Base-by-base conservation (phyloP, 2,888 invertebrate species). In the Spatulosminthurus flaviceps region DNA sequence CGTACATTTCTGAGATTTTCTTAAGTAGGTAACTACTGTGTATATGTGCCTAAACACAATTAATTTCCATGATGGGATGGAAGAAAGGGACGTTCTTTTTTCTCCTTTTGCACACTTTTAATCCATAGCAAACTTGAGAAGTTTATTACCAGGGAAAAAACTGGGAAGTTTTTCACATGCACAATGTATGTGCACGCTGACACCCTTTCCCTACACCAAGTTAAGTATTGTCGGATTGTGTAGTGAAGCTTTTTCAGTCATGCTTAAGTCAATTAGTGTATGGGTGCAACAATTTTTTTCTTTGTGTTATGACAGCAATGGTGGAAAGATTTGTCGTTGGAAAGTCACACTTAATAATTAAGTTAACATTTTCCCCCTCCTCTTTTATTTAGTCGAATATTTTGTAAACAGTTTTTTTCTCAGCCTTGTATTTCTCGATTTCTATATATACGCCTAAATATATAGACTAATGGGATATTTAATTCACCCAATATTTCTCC, bases 101-200 rank as follows among this genome's bases (percentile, higher is more conserved):
- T 5, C 51, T 11, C 51, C 1, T 51, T 51, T 51, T n/a, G n/a
- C n/a, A n/a, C n/a, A 51, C 16, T 51, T 2, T n/a, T 11, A n/a
- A 51, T 11, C 5, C 5, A 51, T 11, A 34, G 9, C 4, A 34
- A 34, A 4, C 34, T 51, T 51, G 51, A n/a, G 9, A 51, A 51
- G 51, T 51, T 51, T 51, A 51, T 51, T 51, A 51, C 16, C 16
- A 51, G 51, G n/a, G 51, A 51, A 51, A 51, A 51, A 51, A 51
- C 34, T 34, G 34, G 4, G 5, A 34, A 9, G 34, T 34, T 7
- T 34, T 7, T 34, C 4, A 34, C 4, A 34, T 34, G n/a, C n/a
- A n/a, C n/a, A 34, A 34, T 34, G 34, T 34, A 4, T 34, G 9
- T 34, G 9, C 34, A n/a, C n/a, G n/a, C 34, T 34, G 34, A 34